Evolutionary conservation across 64 coral and sea anemone species (phyloP).

Genomic region (Montipora cactus): DNA sequence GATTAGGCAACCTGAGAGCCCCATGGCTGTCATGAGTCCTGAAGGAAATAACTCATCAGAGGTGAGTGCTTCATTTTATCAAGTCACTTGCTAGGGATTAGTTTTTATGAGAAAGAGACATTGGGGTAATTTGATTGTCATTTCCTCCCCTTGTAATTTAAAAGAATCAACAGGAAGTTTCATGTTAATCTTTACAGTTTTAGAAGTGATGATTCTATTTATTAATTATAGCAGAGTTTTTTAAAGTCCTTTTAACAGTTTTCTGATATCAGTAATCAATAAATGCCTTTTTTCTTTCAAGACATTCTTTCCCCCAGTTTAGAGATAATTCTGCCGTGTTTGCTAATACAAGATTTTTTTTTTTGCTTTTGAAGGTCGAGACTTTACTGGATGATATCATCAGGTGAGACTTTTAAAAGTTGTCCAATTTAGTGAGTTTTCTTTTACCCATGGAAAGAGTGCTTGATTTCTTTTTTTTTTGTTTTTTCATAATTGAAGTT

Average conservation of each 20-base stretch:
- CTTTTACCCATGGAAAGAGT: not conserved
- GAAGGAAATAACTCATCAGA: constrained; percentile 36
- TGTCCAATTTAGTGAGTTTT: not conserved
- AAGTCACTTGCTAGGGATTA: not conserved
- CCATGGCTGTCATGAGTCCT: constrained; percentile 93
- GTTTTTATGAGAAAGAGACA: not conserved
- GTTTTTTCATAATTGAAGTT: too few species aligned
- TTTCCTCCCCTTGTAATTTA: not conserved
- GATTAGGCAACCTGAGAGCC: constrained; percentile 84
- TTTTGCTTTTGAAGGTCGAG: constrained; percentile 71
- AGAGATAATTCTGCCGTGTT: not conserved
- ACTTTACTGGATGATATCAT: constrained; percentile 96
- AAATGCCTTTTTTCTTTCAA: not conserved
- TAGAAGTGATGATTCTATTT: not conserved
- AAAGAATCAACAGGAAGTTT: not conserved
- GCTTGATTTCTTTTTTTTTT: too few species aligned
- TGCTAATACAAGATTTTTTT: not conserved
- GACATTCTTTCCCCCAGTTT: not conserved
- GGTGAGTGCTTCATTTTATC: not conserved
- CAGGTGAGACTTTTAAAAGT: constrained; percentile 30
- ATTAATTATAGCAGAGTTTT: not conserved
- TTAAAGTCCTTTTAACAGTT: not conserved
- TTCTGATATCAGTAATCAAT: not conserved
- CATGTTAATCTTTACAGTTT: too few species aligned
- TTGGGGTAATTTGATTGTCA: not conserved